phyloP scores from a whole-genome alignment of 64 coral and sea anemone species.

The Stichodactyla mertensii region DNA sequence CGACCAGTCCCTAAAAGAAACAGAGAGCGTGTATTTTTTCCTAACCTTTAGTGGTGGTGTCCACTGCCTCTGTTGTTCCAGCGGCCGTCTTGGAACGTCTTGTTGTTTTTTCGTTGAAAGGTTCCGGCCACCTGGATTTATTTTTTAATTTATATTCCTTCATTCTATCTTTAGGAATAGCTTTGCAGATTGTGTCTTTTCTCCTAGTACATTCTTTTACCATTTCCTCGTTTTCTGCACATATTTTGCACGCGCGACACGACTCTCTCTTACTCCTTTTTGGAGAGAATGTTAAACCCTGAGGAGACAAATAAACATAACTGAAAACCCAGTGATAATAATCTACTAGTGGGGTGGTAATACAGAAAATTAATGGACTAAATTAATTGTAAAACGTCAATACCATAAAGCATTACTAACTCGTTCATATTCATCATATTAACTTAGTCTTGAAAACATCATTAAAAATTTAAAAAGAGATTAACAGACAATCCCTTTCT shows the following conservation, averaged over 20 bases:
- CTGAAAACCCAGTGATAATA: no score
- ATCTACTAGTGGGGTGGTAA: no score
- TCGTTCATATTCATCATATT: no score
- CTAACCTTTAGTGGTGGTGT: neutral
- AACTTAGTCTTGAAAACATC: no score
- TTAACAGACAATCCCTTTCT: neutral
- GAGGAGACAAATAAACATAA: neutral
- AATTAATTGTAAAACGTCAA: neutral
- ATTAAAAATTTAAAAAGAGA: no score
- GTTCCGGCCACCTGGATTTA: neutral
- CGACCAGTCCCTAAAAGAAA: no score
- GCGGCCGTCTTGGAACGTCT: neutral
- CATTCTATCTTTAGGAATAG: neutral
- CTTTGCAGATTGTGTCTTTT: neutral
- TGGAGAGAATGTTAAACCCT: neutral
- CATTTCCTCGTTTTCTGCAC: neutral
- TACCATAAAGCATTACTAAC: no score
- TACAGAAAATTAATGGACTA: neutral
- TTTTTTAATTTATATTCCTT: conserved; percentile 6
- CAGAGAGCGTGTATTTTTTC: no score
- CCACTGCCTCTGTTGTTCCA: neutral
- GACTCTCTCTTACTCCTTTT: neutral
- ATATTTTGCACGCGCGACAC: conserved; percentile 10
- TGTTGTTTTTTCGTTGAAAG: neutral
- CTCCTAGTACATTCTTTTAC: neutral